Evolutionary conservation across 2,113 vertebrate species (phyloP).

Genomic region (Actenoides lindsayi): DNA sequence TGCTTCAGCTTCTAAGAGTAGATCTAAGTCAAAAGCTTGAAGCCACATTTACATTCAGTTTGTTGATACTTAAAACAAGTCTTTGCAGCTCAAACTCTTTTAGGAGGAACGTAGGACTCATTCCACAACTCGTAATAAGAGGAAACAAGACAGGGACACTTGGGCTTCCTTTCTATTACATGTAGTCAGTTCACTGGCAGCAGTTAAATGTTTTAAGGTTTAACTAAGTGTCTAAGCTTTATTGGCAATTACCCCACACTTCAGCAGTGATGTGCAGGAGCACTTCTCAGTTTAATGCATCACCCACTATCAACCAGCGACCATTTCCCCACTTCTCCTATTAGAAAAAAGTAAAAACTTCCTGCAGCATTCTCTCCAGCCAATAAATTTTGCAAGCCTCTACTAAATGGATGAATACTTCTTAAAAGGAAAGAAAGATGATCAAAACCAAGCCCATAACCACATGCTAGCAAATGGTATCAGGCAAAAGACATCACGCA

Average conservation of each 20-base stretch:
- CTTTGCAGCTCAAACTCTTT: not conserved
- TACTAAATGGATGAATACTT: constrained; percentile 26
- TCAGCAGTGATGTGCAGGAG: not conserved
- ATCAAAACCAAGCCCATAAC: not conserved
- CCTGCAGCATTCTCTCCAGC: not conserved
- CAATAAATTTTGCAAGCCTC: not conserved
- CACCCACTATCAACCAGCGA: not conserved
- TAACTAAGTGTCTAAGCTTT: constrained; percentile 7
- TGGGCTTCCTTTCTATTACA: not conserved
- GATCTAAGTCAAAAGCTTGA: not conserved
- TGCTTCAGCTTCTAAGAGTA: too few relatives aligned
- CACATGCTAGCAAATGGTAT: not conserved
- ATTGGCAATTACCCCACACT: constrained; percentile 1
- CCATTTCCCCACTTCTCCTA: not conserved
- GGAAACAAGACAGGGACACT: not conserved
- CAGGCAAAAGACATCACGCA: not conserved
- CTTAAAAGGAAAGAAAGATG: constrained; percentile 15
- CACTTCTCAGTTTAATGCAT: not conserved
- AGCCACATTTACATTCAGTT: not conserved
- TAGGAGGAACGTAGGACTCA: not conserved
- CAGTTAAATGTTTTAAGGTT: constrained; percentile 1
- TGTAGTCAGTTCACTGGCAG: not conserved
- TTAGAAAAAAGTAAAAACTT: constrained; percentile 8
- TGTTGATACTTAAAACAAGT: not conserved
- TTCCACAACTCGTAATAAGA: not conserved